These are phyloP conservation scores for Apeltes quadracus DNA, from an alignment of 2,113 vertebrate species.

Conservation along the genomic window DNA sequence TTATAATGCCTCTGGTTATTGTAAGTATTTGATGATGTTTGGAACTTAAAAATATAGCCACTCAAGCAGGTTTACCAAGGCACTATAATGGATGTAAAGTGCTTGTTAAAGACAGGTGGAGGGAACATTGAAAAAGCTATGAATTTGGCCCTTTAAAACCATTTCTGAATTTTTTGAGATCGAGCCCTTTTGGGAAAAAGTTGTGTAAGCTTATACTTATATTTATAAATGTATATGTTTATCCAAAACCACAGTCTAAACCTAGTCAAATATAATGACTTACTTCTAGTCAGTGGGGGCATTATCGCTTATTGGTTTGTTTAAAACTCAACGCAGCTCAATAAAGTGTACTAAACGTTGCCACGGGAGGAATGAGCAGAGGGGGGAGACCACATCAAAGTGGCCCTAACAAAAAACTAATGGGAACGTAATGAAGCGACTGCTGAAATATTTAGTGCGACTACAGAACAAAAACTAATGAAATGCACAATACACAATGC, in stretches of 20 bases:
- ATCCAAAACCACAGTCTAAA: constrained; percentile 17
- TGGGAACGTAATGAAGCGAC: constrained; percentile 42
- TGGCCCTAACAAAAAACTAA: constrained; percentile 17
- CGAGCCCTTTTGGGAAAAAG: constrained; percentile 58
- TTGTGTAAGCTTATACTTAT: constrained; percentile 12
- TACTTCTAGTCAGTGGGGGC: constrained; percentile 6
- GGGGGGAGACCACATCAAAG: constrained; percentile 18
- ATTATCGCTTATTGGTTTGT: constrained; percentile 18
- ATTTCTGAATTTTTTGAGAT: constrained; percentile 30
- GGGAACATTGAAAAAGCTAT: not conserved
- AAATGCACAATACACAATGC: constrained; percentile 44
- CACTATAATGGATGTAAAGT: constrained; percentile 74
- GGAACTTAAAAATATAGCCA: constrained; percentile 21
- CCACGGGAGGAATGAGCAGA: constrained; percentile 16
- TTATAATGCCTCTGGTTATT: not conserved
- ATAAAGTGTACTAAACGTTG: constrained; percentile 28
- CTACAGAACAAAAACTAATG: constrained; percentile 49
- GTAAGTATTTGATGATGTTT: constrained; percentile 9
- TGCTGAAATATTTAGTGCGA: constrained; percentile 34
- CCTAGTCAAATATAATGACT: constrained; percentile 12
- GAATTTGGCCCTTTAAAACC: constrained; percentile 23
- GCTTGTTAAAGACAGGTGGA: constrained; percentile 54
- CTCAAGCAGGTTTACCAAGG: constrained; percentile 60
- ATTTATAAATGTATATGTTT: not conserved
- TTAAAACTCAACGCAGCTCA: constrained; percentile 25